Conservation (phyloP, 2,888 invertebrate species). For the Scaptomyza flava region DNA sequence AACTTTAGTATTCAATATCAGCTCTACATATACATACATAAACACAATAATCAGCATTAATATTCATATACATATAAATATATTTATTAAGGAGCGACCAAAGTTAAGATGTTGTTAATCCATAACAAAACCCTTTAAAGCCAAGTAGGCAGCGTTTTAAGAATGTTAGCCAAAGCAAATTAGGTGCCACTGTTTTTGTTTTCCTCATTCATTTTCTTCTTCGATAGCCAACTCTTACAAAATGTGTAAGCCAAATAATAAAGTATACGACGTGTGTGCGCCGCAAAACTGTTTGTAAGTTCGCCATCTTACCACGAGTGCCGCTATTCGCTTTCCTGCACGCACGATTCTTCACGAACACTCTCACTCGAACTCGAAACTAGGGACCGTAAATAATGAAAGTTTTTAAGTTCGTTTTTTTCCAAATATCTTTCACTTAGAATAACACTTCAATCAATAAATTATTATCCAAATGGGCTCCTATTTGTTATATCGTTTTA, state of each 20-base stretch:
- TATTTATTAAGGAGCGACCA: constrained; percentile 43
- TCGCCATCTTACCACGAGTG: constrained; percentile 47
- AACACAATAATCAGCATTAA: constrained; percentile 13
- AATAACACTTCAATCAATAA: too few species aligned
- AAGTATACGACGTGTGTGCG: constrained; percentile 70
- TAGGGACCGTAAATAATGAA: neutral
- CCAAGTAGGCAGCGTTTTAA: constrained; percentile 64
- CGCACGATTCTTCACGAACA: constrained; percentile 50
- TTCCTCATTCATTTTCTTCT: constrained; percentile 50
- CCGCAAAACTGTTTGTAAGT: constrained; percentile 69
- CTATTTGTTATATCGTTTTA: too few species aligned
- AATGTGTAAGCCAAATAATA: constrained; percentile 70
- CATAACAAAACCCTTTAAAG: constrained; percentile 41
- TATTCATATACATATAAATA: constrained; percentile 12
- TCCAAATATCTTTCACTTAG: too few species aligned
- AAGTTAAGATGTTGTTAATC: constrained; percentile 34
- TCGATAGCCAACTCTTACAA: constrained; percentile 59
- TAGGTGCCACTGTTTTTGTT: constrained; percentile 58
- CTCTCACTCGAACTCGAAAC: constrained; percentile 4
- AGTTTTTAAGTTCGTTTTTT: too few species aligned
- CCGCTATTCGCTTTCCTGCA: constrained; percentile 68
- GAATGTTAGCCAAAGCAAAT: constrained; percentile 48
- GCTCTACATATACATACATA: constrained; percentile 6
- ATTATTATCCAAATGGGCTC: too few species aligned
- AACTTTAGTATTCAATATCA: constrained; percentile 18